Conservation (phyloP, 1,140 invertebrate species). For the Lysiphlebus fabarum region DNA sequence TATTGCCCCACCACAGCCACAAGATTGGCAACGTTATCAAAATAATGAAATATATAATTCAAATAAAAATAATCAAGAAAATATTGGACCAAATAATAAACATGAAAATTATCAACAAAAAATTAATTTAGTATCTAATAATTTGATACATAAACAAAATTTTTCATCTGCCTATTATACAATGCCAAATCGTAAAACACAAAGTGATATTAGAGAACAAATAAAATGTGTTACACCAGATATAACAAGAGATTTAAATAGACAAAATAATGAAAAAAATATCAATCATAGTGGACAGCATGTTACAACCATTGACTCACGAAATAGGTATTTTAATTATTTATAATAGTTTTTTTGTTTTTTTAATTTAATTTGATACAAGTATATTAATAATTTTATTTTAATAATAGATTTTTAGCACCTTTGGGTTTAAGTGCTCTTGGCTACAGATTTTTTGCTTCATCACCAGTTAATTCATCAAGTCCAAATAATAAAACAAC, state of each 20-base stretch:
- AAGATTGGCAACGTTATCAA: constrained; percentile 32
- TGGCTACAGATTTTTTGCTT: constrained; percentile 49
- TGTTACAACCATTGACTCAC: constrained; percentile 36
- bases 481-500: constrained; percentile 31
- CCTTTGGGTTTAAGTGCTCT: constrained; percentile 42
- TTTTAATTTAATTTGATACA: not conserved
- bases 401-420: constrained; percentile 39
- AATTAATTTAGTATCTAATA: constrained; percentile 15
- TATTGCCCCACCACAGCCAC: constrained; percentile 32
- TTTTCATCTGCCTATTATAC: constrained; percentile 42
- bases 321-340: constrained; percentile 40
- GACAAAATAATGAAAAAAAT: constrained; percentile 38
- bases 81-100: not conserved
- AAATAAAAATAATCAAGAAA: constrained; percentile 18
- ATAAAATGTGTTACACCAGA: constrained; percentile 60
- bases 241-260: constrained; percentile 55
- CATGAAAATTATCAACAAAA: constrained; percentile 20
- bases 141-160: constrained; percentile 20
- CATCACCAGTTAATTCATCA: constrained; percentile 36
- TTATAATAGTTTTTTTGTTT: constrained; percentile 4
- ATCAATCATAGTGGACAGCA: constrained; percentile 28
- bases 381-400: not conserved
- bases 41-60: constrained; percentile 17
- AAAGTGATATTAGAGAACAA: constrained; percentile 42
- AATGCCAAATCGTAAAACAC: constrained; percentile 43